These are phyloP conservation scores for Drosophila persimilis DNA, from an alignment of 1,140 invertebrate species.

Conservation along the genomic window DNA sequence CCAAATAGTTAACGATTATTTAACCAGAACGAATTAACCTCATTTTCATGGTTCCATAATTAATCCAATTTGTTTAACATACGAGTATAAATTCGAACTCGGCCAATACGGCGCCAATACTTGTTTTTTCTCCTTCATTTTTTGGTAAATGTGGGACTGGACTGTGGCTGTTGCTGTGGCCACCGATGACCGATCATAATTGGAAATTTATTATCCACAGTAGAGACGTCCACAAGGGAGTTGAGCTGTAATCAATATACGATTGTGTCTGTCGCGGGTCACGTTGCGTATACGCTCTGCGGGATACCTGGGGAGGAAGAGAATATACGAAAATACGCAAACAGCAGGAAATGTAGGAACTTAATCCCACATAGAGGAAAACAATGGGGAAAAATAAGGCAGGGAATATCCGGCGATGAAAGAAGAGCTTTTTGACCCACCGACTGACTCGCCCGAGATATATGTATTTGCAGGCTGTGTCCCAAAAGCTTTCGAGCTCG, in stretches of 20 bases:
- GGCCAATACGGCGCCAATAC: neutral
- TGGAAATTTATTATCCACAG: slow-evolving; percentile 77
- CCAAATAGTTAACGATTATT: slow-evolving; percentile 66
- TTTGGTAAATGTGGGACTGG: neutral
- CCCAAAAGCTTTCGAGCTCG: slow-evolving; percentile 14
- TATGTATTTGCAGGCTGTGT: neutral
- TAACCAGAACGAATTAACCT: slow-evolving; percentile 75
- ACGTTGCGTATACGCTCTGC: slow-evolving; percentile 50
- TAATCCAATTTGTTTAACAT: slow-evolving; percentile 72
- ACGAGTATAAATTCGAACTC: slow-evolving; percentile 39
- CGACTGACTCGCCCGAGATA: neutral
- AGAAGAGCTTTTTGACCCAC: no score
- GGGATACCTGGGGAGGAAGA: slow-evolving; percentile 20
- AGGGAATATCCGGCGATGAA: neutral
- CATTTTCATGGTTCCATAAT: slow-evolving; percentile 80
- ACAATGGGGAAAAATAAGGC: neutral
- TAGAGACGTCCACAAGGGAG: slow-evolving; percentile 49
- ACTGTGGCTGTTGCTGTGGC: neutral
- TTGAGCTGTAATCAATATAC: slow-evolving; percentile 45
- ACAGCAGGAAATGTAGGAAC: slow-evolving; percentile 31
- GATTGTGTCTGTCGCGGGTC: slow-evolving; percentile 23
- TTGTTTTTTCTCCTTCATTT: neutral
- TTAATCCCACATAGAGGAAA: neutral
- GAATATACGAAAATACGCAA: slow-evolving; percentile 27
- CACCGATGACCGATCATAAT: slow-evolving; percentile 62